Conservation (phyloP, 35 echinoderm and acorn worm species). For the Ophiothrix spiculata region DNA sequence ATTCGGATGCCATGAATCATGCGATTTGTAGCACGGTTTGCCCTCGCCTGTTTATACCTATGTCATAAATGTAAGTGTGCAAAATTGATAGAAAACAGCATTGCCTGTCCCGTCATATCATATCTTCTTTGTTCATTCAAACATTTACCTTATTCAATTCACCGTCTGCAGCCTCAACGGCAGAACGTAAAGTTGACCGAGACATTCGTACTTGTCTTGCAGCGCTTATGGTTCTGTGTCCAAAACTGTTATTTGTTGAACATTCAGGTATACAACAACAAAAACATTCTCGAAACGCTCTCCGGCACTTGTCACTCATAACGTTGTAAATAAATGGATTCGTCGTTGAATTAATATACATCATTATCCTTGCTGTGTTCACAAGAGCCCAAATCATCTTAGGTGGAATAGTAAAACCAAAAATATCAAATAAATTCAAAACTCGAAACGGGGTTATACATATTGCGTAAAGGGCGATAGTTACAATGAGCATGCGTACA, state of each 20-base stretch:
- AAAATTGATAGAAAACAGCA: no score
- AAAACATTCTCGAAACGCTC: slow-evolving; percentile 78
- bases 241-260: neutral
- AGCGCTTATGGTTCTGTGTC: neutral
- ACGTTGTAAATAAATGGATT: slow-evolving; percentile 98
- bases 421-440: slow-evolving; percentile 80
- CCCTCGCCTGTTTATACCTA: no score
- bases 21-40: no score
- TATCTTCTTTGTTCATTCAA: no score
- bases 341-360: slow-evolving; percentile 85
- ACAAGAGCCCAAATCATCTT: slow-evolving; percentile 59
- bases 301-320: slow-evolving; percentile 79
- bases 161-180: neutral
- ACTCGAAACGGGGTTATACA: slow-evolving; percentile 94
- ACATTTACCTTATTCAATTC: neutral
- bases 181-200: neutral
- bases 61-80: no score
- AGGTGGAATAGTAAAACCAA: slow-evolving; percentile 46
- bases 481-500: slow-evolving; percentile 95
- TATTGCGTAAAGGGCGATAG: slow-evolving; percentile 79
- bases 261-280: slow-evolving; percentile 59
- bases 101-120: no score
- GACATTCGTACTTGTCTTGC: neutral
- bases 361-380: slow-evolving; percentile 77
- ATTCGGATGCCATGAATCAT: no score